Evolutionary conservation across 2,888 invertebrate genomes (phyloP), one percentile per base, ranked within the genome.

Genomic region (Macropis europaea): DNA sequence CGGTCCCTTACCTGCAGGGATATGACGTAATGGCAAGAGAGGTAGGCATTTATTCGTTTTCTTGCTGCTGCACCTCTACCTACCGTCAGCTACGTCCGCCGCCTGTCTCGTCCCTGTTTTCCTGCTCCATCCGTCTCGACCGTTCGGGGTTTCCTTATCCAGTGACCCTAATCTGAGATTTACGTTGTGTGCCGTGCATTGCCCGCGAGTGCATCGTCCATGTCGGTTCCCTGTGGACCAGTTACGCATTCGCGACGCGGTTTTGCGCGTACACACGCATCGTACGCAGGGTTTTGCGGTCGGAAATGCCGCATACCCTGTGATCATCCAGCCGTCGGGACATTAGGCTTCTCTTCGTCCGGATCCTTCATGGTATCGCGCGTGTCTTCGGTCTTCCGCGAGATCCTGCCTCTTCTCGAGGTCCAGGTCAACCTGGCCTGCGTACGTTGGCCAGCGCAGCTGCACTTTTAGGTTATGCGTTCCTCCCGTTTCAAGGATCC

Each of bases 11-110:
- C 87, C 88, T 88, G 89, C 89, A 88, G 88, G 88, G 89, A 89
- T 89, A 91, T 91, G 91, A 90, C 90, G 91, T 91, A 90, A 91
- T 91, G 91, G 91, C 91, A 90, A 91, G 91, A 90, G 91, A 91
- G 91, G 91, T 91, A 89, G 80, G 87, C 69, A 69, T 40, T 43
- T 64, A 32, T 59, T 70, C 53, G 56, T 61, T 75, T 76, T 74
- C 43, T 70, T 59, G 63, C 76, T 70, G 71, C 61, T 57, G 13
- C n/a, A n/a, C n/a, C n/a, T n/a, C n/a, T 73, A 52, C 75, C 45
- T 50, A 57, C 24, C 22, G n/a, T n/a, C n/a, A n/a, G n/a, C n/a
- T n/a, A n/a, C n/a, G n/a, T n/a, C n/a, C n/a, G n/a, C n/a, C n/a
- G n/a, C n/a, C n/a, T n/a, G n/a, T n/a, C n/a, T n/a, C n/a, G n/a